Conservation (phyloP, 1,140 invertebrate genomes). For the Ceratina calcarata region DNA sequence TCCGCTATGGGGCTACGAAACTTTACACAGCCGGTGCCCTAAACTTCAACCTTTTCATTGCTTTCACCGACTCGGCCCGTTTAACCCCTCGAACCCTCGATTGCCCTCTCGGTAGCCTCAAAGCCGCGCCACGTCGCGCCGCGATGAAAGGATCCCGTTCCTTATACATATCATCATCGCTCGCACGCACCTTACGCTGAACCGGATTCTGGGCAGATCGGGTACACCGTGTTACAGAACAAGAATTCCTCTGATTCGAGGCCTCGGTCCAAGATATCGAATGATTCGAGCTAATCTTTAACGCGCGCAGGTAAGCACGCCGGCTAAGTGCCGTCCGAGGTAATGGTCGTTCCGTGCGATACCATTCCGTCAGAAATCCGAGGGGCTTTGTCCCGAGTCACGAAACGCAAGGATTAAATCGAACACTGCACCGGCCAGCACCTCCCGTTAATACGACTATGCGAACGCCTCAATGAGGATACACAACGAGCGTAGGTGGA, state of each 20-base stretch:
- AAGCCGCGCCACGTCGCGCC: constrained; percentile 1
- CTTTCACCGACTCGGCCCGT: not conserved
- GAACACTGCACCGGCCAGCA: constrained; percentile 59
- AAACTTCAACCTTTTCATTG: constrained; percentile 7
- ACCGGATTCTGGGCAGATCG: not conserved
- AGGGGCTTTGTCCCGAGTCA: constrained; percentile 79
- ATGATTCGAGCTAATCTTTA: constrained; percentile 64
- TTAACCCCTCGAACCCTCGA: not conserved
- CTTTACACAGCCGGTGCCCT: not conserved
- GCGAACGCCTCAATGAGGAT: constrained; percentile 51
- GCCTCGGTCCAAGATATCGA: constrained; percentile 32
- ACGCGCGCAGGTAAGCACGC: constrained; percentile 57
- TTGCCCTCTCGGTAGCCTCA: not conserved
- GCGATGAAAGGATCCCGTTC: not conserved
- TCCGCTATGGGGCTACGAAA: not conserved
- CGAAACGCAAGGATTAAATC: constrained; percentile 79
- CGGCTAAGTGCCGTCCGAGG: constrained; percentile 70
- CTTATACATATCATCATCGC: constrained; percentile 7
- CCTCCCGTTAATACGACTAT: constrained; percentile 71
- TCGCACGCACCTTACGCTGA: not conserved
- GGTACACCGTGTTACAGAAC: not conserved
- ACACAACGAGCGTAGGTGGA: constrained; percentile 23
- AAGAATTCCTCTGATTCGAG: constrained; percentile 2
- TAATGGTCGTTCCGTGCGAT: constrained; percentile 80
- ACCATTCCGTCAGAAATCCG: constrained; percentile 80